Conservation (phyloP, 2,888 invertebrate species). For the Copidosoma aretas region DNA sequence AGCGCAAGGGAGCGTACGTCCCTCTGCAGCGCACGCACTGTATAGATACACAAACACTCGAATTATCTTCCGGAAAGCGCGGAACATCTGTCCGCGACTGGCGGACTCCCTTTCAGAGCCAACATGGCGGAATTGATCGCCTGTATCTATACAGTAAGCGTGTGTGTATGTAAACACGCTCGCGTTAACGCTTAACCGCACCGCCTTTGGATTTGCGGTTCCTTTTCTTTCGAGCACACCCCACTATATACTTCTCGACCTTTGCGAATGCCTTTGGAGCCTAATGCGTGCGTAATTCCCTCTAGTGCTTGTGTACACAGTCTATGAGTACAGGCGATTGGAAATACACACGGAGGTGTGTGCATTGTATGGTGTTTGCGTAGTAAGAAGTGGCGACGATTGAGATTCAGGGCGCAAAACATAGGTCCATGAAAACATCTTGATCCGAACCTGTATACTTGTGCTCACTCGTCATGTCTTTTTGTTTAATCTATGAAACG, state of each 20-base stretch:
- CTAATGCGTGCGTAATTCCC: conserved; percentile 13
- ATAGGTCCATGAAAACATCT: too few species aligned
- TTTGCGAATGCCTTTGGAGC: not conserved
- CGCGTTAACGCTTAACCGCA: conserved; percentile 51
- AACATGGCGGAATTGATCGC: conserved; percentile 62
- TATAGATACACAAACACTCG: conserved; percentile 47
- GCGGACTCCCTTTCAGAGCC: conserved; percentile 55
- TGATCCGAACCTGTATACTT: too few species aligned
- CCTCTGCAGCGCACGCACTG: not conserved
- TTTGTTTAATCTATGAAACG: too few species aligned
- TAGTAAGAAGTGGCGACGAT: too few species aligned
- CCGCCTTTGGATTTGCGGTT: conserved; percentile 60
- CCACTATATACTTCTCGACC: not conserved
- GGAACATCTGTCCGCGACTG: conserved; percentile 55
- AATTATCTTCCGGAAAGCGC: conserved; percentile 45
- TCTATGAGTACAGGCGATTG: not conserved
- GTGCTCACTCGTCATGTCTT: too few species aligned
- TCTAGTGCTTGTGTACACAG: not conserved
- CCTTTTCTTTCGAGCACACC: conserved; percentile 43
- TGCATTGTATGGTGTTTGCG: too few species aligned
- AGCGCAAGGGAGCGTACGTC: not conserved
- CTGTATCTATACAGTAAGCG: not conserved
- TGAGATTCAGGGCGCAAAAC: too few species aligned
- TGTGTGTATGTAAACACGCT: not conserved
- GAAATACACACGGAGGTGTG: not conserved